Evolutionary conservation across 1,140 invertebrate species (phyloP), one percentile per base, ranked within the genome.

Genomic region (Trichogramma pretiosum): DNA sequence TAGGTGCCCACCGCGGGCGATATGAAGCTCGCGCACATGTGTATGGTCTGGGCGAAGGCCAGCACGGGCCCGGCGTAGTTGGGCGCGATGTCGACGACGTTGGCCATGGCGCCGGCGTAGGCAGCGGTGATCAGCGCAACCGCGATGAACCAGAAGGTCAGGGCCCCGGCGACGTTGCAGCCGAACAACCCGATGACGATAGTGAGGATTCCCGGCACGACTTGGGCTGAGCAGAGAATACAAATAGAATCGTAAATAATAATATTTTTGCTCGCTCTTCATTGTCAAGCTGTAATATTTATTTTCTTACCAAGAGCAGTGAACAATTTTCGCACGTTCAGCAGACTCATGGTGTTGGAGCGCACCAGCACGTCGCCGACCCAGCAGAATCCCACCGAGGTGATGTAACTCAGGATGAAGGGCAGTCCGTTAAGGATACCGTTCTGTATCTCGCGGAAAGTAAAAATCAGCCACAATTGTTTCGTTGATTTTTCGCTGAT

Each of bases 91-190:
- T 85, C 82, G 14, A 85, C 82, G 53, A 84, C 79, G 56, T 78
- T 84, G 1, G 81, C 81, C 82, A 85, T 85, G n/a, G 82, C 82
- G 41, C 82, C 82, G 5, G 82, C 82, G 60, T 85, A 85, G 1
- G 80, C 77, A 26, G 82, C 80, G 33, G 82, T 84, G 53, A 85
- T 82, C 18, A 83, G 65, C 39, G 79, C 81, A n/a, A 85, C 81
- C 23, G 81, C 80, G 55, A 79, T 63, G 56, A 83, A 84, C 82
- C 82, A 84, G 26, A 81, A 64, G 9, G 79, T 59, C 38, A 84
- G 57, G 16, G 80, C 75, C 30, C 77, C 54, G n/a, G 68, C 56
- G 30, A 82, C 70, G 48, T 76, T 67, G 60, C 79, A 81, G 48
- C 80, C 79, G 22, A 83, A 67, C 52, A 82, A 82, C n/a, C 79